Evolutionary conservation across 2,797 vertebrate species (phyloP).

Genomic region (Cercopithecus neglectus): DNA sequence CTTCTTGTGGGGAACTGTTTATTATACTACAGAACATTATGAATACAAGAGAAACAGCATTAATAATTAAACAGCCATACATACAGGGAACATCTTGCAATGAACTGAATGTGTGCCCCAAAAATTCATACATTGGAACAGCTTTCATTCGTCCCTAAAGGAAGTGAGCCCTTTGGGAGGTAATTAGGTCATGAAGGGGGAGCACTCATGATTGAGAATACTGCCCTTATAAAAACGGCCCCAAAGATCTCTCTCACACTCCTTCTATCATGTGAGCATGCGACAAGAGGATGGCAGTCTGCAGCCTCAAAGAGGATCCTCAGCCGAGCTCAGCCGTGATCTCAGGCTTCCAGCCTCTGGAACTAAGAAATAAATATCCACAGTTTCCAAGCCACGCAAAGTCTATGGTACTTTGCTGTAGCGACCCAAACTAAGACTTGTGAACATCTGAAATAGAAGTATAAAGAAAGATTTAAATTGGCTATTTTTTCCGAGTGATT

Average conservation of each 20-base stretch:
- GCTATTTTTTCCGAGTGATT: background rate
- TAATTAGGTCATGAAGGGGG: background rate
- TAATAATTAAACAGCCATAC: background rate
- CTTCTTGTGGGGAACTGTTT: background rate
- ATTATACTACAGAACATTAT: background rate
- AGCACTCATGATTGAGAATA: background rate
- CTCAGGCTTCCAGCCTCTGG: background rate
- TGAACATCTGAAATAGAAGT: background rate
- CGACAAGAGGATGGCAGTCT: background rate
- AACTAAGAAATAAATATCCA: background rate
- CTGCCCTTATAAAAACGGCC: background rate
- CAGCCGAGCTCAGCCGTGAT: background rate
- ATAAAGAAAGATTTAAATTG: background rate
- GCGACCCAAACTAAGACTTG: background rate
- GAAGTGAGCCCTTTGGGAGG: background rate
- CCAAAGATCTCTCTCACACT: background rate
- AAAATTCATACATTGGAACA: background rate
- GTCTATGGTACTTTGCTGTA: background rate
- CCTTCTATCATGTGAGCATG: background rate
- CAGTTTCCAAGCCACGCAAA: background rate
- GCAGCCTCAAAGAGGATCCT: background rate
- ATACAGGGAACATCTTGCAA: background rate
- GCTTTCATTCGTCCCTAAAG: background rate
- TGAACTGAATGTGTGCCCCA: background rate
- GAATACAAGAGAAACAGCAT: background rate